These are phyloP conservation scores for Phrynocephalus vlangalii DNA, from an alignment of 2,797 vertebrate genomes.

Conservation along the genomic window DNA sequence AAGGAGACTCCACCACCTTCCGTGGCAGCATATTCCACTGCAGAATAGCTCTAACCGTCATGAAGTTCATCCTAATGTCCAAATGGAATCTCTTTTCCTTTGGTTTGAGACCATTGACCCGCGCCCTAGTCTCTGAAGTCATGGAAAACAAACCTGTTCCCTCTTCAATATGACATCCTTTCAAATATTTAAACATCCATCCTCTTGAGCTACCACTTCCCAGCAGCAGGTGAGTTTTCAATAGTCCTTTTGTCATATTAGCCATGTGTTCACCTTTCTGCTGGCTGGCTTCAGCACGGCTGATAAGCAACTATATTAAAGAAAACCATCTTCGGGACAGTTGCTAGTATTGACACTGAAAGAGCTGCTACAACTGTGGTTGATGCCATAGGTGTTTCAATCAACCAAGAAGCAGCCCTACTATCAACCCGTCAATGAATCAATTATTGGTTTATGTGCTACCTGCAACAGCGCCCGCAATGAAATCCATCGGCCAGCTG, in stretches of 20 bases:
- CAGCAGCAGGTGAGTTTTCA: background rate
- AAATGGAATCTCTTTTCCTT: too few species aligned
- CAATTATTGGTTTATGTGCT: slow-evolving; percentile 51
- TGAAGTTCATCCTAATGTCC: too few species aligned
- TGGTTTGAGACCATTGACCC: too few species aligned
- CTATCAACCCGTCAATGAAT: background rate
- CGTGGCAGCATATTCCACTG: too few species aligned
- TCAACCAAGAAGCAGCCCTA: background rate
- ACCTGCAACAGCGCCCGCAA: slow-evolving; percentile 83
- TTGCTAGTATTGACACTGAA: background rate
- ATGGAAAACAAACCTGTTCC: too few species aligned
- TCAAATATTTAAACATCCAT: too few species aligned
- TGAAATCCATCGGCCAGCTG: slow-evolving; percentile 79
- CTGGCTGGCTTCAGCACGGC: background rate
- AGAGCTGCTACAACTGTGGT: slow-evolving; percentile 30
- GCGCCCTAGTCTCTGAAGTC: too few species aligned
- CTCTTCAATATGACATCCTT: too few species aligned
- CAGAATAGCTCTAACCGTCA: too few species aligned
- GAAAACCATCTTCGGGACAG: background rate
- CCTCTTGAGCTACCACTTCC: background rate
- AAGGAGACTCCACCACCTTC: too few species aligned
- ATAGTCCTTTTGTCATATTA: too few species aligned
- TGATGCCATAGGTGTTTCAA: slow-evolving; percentile 9
- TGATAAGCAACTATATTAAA: background rate
- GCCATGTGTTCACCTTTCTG: background rate